These are phyloP conservation scores for Mobula birostris DNA, from an alignment of 2,113 vertebrate genomes.

Conservation along the genomic window DNA sequence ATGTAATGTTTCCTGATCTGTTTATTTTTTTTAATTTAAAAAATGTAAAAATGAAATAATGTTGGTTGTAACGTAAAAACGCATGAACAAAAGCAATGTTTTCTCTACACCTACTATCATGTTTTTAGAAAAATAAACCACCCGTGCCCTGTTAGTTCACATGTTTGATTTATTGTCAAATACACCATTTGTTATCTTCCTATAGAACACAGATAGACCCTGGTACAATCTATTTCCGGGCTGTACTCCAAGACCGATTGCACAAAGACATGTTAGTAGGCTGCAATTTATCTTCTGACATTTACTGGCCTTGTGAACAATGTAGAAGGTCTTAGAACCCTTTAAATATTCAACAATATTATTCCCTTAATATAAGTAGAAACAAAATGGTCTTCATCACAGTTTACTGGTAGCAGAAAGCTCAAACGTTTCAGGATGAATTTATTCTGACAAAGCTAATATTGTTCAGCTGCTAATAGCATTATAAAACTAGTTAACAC, in stretches of 20 bases:
- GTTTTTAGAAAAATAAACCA: neutral
- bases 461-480: neutral
- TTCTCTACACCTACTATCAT: neutral
- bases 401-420: neutral
- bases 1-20: neutral
- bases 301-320: conserved; percentile 33
- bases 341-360: conserved; percentile 32
- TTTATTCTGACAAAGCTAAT: neutral
- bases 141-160: neutral
- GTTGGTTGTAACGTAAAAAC: neutral
- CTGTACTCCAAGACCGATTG: conserved; percentile 24
- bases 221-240: conserved; percentile 31
- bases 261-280: neutral
- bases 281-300: conserved; percentile 24
- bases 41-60: neutral
- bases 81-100: neutral
- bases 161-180: conserved; percentile 34
- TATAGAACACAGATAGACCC: conserved; percentile 1
- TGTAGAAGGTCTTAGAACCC: neutral
- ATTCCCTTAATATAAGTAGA: neutral
- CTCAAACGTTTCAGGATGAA: neutral
- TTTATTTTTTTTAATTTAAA: neutral
- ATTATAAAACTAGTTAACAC: neutral
- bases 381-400: neutral
- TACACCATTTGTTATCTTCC: conserved; percentile 31